These are phyloP conservation scores for Mirza zaza DNA, from an alignment of 2,113 vertebrate species.

Conservation along the genomic window DNA sequence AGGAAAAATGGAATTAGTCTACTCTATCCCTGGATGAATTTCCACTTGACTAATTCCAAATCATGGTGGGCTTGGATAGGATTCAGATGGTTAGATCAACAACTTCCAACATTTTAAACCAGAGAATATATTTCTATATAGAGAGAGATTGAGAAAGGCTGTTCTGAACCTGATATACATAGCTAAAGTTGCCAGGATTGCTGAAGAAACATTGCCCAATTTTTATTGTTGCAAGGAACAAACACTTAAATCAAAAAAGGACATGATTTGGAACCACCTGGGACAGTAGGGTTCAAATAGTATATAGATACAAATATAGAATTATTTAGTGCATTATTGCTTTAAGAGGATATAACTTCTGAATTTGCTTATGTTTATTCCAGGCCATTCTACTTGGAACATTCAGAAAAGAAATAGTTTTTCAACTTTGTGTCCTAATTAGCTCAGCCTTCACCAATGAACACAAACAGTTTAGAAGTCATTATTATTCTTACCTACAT, in stretches of 20 bases:
- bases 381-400: neutral
- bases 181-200: neutral
- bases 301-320: neutral
- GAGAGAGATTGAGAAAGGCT: neutral
- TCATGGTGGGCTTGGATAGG: neutral
- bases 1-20: neutral
- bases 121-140: neutral
- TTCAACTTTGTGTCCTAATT: conserved; percentile 43
- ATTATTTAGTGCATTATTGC: neutral
- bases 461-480: conserved; percentile 46
- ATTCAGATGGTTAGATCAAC: neutral
- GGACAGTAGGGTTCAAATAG: neutral
- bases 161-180: neutral
- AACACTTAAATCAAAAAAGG: neutral
- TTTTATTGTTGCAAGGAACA: neutral
- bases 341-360: neutral
- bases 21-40: neutral
- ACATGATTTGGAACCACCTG: neutral
- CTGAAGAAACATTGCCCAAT: neutral
- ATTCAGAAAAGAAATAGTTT: conserved; percentile 18
- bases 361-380: neutral
- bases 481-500: conserved; percentile 60
- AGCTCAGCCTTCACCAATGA: conserved; percentile 61
- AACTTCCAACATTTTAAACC: neutral
- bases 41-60: neutral